Evolutionary conservation across 1,140 invertebrate genomes (phyloP).

Genomic region (Chironomus striatipennis): DNA sequence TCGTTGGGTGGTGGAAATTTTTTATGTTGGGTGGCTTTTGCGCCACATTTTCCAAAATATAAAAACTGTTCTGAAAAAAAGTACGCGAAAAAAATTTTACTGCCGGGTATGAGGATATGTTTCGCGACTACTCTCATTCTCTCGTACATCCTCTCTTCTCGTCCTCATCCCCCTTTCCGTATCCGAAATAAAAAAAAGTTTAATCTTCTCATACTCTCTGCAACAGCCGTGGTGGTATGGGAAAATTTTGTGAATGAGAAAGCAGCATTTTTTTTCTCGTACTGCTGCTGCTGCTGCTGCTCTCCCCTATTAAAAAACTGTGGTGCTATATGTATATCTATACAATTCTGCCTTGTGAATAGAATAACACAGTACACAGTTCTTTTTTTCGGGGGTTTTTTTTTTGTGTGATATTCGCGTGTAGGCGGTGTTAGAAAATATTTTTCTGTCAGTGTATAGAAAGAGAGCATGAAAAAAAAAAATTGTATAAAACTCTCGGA

Average conservation of each 20-base stretch:
- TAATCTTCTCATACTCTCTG: no score
- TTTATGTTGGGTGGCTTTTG: background rate
- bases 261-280: background rate
- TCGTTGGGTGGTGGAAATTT: slow-evolving; percentile 5
- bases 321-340: no score
- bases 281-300: background rate
- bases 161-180: no score
- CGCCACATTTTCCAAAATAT: background rate
- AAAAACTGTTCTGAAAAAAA: background rate
- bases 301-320: background rate
- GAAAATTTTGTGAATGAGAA: background rate
- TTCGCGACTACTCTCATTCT: no score
- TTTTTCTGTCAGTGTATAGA: slow-evolving; percentile 18
- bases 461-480: background rate
- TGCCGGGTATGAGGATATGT: background rate
- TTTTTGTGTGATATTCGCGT: slow-evolving; percentile 9
- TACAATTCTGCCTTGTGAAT: no score
- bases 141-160: no score
- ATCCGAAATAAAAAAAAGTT: no score
- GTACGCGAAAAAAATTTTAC: background rate
- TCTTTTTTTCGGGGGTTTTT: no score
- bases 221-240: no score
- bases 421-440: slow-evolving; percentile 23
- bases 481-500: slow-evolving; percentile 15
- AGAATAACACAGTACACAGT: no score